phyloP scores from a whole-genome alignment of 2,797 vertebrate genomes.

The Crenuchus spilurus region DNA sequence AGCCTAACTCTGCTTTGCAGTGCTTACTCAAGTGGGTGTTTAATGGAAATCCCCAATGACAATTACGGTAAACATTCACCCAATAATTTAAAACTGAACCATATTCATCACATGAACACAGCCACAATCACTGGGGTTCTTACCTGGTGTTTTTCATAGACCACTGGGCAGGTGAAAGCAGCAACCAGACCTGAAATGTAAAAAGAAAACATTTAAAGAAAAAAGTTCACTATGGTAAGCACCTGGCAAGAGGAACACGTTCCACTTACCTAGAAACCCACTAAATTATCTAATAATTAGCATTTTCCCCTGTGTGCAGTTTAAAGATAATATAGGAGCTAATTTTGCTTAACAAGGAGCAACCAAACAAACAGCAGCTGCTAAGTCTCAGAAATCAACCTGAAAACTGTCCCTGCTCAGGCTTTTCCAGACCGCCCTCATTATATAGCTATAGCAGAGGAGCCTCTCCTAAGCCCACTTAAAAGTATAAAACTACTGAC shows the following conservation, averaged over 20 bases:
- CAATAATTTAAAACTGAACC: background rate
- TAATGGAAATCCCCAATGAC: background rate
- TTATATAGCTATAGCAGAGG: too few species aligned
- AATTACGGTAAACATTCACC: background rate
- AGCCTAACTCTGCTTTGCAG: background rate
- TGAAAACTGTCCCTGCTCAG: too few species aligned
- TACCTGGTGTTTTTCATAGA: constrained; percentile 98
- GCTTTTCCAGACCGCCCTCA: too few species aligned
- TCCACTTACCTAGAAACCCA: constrained; percentile 19
- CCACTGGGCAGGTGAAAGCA: constrained; percentile 90
- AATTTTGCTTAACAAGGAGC: background rate
- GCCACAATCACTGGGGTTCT: constrained; percentile 14
- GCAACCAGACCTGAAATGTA: constrained; percentile 83
- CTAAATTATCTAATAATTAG: background rate
- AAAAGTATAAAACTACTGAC: too few species aligned
- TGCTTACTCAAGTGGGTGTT: background rate
- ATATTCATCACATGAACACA: background rate
- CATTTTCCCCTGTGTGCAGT: constrained; percentile 11
- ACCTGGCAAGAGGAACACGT: background rate
- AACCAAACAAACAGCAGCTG: background rate
- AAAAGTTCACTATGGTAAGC: background rate
- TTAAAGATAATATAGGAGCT: constrained; percentile 1
- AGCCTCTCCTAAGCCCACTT: too few species aligned
- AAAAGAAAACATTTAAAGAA: background rate
- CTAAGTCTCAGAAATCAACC: background rate